Evolutionary conservation across 2,888 invertebrate species (phyloP).

Genomic region (Apotomis capreana): DNA sequence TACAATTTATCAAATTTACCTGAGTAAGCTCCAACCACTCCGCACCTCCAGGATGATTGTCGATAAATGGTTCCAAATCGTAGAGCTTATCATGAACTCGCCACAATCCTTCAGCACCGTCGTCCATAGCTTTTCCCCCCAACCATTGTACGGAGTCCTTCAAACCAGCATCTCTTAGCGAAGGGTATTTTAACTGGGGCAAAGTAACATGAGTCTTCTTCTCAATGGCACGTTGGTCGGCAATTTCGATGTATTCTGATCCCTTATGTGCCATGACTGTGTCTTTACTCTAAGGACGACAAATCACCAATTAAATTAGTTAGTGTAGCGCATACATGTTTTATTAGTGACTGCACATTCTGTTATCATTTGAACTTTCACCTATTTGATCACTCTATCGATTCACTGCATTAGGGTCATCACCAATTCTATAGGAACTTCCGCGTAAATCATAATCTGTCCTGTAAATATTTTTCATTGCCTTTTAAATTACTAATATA

Average conservation of each 20-base stretch:
- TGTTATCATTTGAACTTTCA: slow-evolving; percentile 22
- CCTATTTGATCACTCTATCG: not conserved
- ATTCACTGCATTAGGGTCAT: not conserved
- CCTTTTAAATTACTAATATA: no score
- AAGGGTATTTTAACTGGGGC: slow-evolving; percentile 80
- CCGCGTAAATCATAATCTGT: no score
- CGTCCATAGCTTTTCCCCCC: slow-evolving; percentile 85
- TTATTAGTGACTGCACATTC: not conserved
- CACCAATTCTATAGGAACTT: not conserved
- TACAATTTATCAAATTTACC: slow-evolving; percentile 77
- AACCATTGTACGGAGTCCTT: slow-evolving; percentile 84
- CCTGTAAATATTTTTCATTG: no score
- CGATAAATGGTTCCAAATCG: slow-evolving; percentile 91
- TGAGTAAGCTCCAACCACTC: slow-evolving; percentile 89
- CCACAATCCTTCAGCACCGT: slow-evolving; percentile 91
- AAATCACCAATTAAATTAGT: not conserved
- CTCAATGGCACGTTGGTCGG: slow-evolving; percentile 59
- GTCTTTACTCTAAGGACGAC: slow-evolving; percentile 22
- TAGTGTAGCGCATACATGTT: not conserved
- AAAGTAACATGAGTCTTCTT: slow-evolving; percentile 79
- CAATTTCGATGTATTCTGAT: slow-evolving; percentile 59
- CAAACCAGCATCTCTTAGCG: slow-evolving; percentile 71
- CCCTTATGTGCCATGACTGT: slow-evolving; percentile 60
- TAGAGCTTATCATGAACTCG: slow-evolving; percentile 90
- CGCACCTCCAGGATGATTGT: slow-evolving; percentile 92